These are phyloP conservation scores for Ceyx melanurus DNA, from an alignment of 2,113 vertebrate genomes.

Conservation along the genomic window DNA sequence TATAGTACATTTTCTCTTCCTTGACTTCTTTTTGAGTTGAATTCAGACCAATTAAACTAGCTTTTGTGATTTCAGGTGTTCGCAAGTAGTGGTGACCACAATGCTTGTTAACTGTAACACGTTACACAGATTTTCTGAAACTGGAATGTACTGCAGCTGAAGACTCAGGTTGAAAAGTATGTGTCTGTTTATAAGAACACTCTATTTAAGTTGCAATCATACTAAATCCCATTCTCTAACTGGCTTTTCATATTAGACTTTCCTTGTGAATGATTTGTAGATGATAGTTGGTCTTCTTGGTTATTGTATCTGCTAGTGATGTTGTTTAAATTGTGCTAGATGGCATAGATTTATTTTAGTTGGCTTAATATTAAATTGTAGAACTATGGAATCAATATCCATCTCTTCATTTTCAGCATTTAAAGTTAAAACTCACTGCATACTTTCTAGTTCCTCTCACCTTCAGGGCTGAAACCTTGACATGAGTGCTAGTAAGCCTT, in stretches of 20 bases:
- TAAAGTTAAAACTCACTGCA: neutral
- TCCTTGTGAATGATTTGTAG: neutral
- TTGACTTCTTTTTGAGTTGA: neutral
- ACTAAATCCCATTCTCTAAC: neutral
- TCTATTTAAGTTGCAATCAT: neutral
- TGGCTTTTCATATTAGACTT: neutral
- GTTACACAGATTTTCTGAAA: neutral
- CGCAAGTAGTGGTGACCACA: neutral
- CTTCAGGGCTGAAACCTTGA: neutral
- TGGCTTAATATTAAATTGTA: neutral
- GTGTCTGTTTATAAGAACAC: neutral
- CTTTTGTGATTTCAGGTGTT: neutral
- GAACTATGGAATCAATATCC: neutral
- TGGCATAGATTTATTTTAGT: neutral
- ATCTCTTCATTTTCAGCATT: neutral
- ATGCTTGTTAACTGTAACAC: neutral
- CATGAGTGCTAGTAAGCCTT: neutral
- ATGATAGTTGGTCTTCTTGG: neutral
- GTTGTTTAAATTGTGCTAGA: neutral
- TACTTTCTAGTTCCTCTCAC: neutral
- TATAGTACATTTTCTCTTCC: neutral
- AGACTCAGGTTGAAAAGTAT: neutral
- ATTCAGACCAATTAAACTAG: neutral
- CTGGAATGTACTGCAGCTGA: fast-evolving
- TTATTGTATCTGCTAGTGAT: neutral